A percentile compares a stretch with the other conserved stretches of the same genome.
Conservation (phyloP, 2,888 invertebrate species). For the Chorisops tibialis region DNA sequence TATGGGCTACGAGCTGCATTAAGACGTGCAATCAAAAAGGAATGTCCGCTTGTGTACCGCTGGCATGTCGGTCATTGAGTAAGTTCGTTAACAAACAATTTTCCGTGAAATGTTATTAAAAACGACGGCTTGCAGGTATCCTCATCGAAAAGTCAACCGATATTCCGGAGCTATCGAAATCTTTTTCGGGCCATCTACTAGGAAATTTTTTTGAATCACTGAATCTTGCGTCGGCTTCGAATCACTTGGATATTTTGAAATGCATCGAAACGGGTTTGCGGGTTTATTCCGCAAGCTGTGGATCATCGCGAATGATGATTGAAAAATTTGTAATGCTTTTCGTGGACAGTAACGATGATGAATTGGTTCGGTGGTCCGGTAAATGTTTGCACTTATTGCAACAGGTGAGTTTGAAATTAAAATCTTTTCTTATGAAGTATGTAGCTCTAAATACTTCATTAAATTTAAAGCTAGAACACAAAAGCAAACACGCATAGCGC, state of each 20-base stretch:
- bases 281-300: conserved; percentile 41
- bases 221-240: conserved; percentile 28
- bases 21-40: conserved; percentile 39
- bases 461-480: too few relatives aligned
- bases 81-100: conserved; percentile 3
- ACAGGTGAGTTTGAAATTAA: conserved; percentile 38
- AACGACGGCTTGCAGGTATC: conserved; percentile 31
- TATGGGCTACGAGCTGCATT: conserved; percentile 40
- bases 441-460: too few relatives aligned
- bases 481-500: too few relatives aligned
- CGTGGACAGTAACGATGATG: conserved; percentile 37
- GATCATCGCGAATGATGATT: conserved; percentile 37
- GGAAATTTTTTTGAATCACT: conserved; percentile 40
- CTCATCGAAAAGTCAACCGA: conserved; percentile 38
- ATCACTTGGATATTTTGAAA: conserved; percentile 36
- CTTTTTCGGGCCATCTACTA: conserved; percentile 38
- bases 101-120: conserved; percentile 7
- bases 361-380: conserved; percentile 37
- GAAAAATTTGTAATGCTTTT: conserved; percentile 41
- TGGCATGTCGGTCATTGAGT: conserved; percentile 35
- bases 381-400: conserved; percentile 45
- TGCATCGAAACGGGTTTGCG: conserved; percentile 42
- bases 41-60: conserved; percentile 28
- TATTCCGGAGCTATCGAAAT: conserved; percentile 41
- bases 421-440: too few relatives aligned